Conservation (phyloP, 2,113 vertebrate genomes). For the Mesocricetus auratus region DNA sequence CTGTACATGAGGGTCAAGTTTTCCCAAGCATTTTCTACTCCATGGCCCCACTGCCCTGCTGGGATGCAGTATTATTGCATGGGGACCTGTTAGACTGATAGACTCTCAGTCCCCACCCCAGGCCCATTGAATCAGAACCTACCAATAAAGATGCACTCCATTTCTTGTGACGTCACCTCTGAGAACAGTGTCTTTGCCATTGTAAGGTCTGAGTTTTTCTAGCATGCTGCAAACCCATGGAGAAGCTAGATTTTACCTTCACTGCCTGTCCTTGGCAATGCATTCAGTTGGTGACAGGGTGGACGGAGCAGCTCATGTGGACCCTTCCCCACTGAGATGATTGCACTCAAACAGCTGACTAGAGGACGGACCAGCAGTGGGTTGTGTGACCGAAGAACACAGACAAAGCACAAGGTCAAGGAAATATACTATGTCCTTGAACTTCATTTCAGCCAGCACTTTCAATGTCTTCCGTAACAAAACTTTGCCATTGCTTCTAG, state of each 20-base stretch:
- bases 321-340: background rate
- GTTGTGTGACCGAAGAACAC: constrained; percentile 53
- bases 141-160: background rate
- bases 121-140: background rate
- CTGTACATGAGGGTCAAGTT: background rate
- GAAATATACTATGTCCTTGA: constrained; percentile 60
- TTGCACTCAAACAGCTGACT: constrained; percentile 28
- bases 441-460: constrained; percentile 61
- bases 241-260: background rate
- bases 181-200: background rate
- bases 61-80: background rate
- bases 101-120: background rate
- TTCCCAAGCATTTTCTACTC: background rate
- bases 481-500: constrained; percentile 64
- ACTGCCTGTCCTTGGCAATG: background rate
- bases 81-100: background rate
- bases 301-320: background rate
- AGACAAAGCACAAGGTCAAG: constrained; percentile 17
- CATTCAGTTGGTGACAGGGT: background rate
- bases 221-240: background rate
- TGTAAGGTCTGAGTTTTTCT: background rate
- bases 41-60: background rate
- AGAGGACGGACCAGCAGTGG: background rate
- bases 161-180: background rate
- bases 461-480: constrained; percentile 60